Evolutionary conservation across 2,797 vertebrate genomes (phyloP), one percentile per base, ranked within the genome.

Genomic region (Macroramphosus scolopax): DNA sequence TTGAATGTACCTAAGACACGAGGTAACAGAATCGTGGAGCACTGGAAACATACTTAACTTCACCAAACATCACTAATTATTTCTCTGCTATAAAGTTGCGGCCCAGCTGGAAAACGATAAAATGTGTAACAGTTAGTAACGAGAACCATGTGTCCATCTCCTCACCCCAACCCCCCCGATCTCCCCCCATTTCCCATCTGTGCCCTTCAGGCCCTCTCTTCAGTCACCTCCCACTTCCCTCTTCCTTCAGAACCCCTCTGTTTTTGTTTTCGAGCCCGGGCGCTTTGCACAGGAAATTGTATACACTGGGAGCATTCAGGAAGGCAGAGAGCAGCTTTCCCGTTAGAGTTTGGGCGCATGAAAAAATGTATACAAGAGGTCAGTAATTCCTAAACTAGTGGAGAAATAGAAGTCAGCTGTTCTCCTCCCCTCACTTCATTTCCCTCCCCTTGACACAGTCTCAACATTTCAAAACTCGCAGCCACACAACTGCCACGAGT

Each of bases 251-350:
- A 81, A 80, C 71, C 50, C 48, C 79, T 86, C 83, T 90, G 87
- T 89, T 88, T 90, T 89, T 90, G 87, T 91, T 90, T 89, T 90
- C 68, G 53, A 85, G 85, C 86, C 86, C 35, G 63, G 83, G 75
- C 83, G 80, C 85, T 87, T 73, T 84, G 85, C 71, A 88, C 89
- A 91, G 89, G 90, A 91, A 91, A 87, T 82, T 80, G 85, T 89
- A 88, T 84, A 90, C 85, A 89, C 87, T 83, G 88, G 86, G 79
- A 88, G 83, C 89, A 83, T 88, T 89, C 86, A 89, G 89, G 86
- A 89, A 88, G 87, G 79, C 84, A 81, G 77, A 71, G 81, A 77
- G 67, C 81, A 72, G 82, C 84, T 84, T 89, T 87, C 86, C 86
- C 85, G 75, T 86, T 72, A 68, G 65, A 13, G 51, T 65, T 62